These are phyloP conservation scores for Leucophenga montana DNA, from an alignment of 2,888 invertebrate genomes.

Conservation along the genomic window DNA sequence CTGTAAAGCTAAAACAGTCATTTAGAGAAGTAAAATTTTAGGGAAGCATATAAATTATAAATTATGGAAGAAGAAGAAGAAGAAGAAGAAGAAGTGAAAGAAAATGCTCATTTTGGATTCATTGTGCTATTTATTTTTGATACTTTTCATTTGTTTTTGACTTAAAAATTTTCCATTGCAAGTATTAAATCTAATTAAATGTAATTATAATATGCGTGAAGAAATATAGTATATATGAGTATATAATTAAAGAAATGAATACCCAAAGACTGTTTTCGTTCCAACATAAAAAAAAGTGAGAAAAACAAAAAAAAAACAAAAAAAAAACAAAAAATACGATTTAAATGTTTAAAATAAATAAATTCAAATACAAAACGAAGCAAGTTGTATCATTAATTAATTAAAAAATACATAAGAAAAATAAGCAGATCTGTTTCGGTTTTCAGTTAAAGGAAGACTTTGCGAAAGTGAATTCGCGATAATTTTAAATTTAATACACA, in stretches of 20 bases:
- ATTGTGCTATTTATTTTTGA: no score
- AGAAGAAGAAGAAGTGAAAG: no score
- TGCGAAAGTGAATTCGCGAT: no score
- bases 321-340: conserved; percentile 28
- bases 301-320: conserved; percentile 43
- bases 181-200: conserved; percentile 33
- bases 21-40: neutral
- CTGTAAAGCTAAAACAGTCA: conserved; percentile 1
- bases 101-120: no score
- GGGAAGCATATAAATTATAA: no score
- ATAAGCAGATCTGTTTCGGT: no score
- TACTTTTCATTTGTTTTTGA: no score
- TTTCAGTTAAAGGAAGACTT: no score
- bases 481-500: no score
- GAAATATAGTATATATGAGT: conserved; percentile 25
- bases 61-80: no score
- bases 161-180: conserved; percentile 4
- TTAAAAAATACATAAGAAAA: conserved; percentile 2
- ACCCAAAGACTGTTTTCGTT: conserved; percentile 75
- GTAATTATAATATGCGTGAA: conserved; percentile 47
- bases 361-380: conserved; percentile 41
- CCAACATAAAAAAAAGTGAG: conserved; percentile 64
- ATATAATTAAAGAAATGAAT: conserved; percentile 60
- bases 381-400: conserved; percentile 46
- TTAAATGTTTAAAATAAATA: conserved; percentile 41